Evolutionary conservation across 1,140 invertebrate genomes (phyloP), one percentile per base, ranked within the genome.

Genomic region (Ephestia elutella): DNA sequence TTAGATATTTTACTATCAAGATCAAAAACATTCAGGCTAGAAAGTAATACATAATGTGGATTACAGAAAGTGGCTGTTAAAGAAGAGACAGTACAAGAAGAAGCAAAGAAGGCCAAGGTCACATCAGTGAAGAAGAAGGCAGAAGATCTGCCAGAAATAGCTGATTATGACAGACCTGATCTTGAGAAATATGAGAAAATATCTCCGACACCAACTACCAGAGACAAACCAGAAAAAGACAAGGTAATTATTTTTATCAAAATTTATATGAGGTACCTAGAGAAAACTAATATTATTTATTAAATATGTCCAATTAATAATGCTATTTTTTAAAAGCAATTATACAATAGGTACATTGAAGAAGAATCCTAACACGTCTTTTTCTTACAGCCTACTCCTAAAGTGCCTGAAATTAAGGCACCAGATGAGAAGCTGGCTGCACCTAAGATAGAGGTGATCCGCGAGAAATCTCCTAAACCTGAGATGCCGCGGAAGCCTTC

Each of bases 361-460:
- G 11, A 32, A 32, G 9, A 32, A 32, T 11, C 11, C 11, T 7
- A 32, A 5, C 5, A 35, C 0, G 9, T 56, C 44, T 25, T 49
- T 61, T 25, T 54, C 54, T 64, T 67, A 30, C 60, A 86, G 85
- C 80, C 82, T 48, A 80, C 77, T 59, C 90, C 89, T 28, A 92
- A 90, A 78, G 88, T 93, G 30, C 93, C 94, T 18, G 93, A 94
- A 87, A 95, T 95, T 74, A 95, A 95, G 70, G 92, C 92, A 59
- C 91, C 92, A 4, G 86, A 89, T 38, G 84, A 87, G 32, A 83
- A 82, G n/a, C 92, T 92, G 17, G 93, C 94, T 35, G 90, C 94
- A 64, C 95, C 95, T 10, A 96, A 95, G 80, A 96, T 97, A 75
- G 95, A 96, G 82, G 94, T 97, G 17, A 93, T 93, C 65, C 92